Percentiles rank a stretch among this genome's conserved stretches.
These are phyloP conservation scores for Epinephelus coioides DNA, from an alignment of 2,797 vertebrate genomes.

Conservation along the genomic window DNA sequence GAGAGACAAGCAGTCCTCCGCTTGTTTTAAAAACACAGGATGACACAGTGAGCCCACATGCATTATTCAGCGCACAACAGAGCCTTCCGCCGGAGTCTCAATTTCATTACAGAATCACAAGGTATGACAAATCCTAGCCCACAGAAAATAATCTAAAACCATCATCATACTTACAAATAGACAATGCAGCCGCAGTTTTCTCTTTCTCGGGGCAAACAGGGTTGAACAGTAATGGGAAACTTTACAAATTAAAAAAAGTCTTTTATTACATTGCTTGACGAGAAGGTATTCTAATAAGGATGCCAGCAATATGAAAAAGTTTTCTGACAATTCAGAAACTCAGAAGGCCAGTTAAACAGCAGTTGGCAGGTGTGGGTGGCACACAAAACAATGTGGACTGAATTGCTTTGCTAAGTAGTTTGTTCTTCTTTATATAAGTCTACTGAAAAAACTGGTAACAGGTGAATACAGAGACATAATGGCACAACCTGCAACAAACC, in stretches of 20 bases:
- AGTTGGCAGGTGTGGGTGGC: background rate
- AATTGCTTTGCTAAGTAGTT: background rate
- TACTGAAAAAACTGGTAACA: background rate
- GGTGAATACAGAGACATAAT: no score
- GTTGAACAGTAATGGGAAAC: background rate
- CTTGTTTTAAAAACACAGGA: constrained; percentile 57
- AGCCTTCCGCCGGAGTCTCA: constrained; percentile 35
- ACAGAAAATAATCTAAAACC: constrained; percentile 39
- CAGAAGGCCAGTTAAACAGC: background rate
- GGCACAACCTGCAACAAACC: no score
- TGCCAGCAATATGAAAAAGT: background rate
- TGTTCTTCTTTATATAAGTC: background rate
- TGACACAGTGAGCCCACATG: constrained; percentile 63
- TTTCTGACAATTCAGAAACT: background rate
- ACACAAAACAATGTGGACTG: background rate
- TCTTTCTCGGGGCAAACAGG: background rate
- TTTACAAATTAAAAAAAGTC: background rate
- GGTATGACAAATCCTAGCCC: constrained; percentile 50
- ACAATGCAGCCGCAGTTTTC: background rate
- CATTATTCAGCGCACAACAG: constrained; percentile 66
- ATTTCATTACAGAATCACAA: constrained; percentile 58
- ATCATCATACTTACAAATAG: constrained; percentile 16
- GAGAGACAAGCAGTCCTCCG: constrained; percentile 36
- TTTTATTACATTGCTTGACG: background rate
- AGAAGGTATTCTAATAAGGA: background rate